Percentiles rank a stretch among this genome's conserved stretches.
Conservation (phyloP, 2,797 vertebrate genomes). For the Sarcoramphus papa region DNA sequence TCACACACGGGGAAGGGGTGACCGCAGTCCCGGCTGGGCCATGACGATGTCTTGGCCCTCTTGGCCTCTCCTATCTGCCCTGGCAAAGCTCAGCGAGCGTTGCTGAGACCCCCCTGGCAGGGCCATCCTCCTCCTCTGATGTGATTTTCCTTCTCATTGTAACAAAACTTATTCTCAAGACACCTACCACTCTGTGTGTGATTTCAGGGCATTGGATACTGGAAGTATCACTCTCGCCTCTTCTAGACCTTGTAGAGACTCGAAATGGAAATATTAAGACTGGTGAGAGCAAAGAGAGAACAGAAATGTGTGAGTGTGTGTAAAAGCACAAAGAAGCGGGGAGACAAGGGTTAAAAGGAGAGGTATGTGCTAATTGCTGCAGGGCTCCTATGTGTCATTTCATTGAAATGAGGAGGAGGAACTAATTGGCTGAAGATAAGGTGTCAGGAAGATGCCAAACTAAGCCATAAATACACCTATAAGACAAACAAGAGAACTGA, state of each 20-base stretch:
- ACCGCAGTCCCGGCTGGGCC: neutral
- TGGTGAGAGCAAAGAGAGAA: neutral
- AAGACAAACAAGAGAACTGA: neutral
- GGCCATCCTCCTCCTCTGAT: neutral
- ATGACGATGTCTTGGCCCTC: neutral
- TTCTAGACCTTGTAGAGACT: neutral
- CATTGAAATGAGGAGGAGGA: conserved; percentile 22
- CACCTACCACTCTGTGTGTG: neutral
- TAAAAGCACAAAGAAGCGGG: neutral
- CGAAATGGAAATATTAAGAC: neutral
- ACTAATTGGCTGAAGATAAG: neutral
- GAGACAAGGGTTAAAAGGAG: neutral
- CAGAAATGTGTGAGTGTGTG: neutral
- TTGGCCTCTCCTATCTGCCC: neutral
- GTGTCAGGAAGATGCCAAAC: neutral
- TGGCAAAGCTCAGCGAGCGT: accelerated
- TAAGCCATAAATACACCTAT: neutral
- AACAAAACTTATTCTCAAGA: neutral
- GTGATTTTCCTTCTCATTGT: neutral
- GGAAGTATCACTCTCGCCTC: neutral
- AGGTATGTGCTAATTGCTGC: neutral
- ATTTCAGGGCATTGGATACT: neutral
- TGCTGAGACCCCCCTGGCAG: neutral
- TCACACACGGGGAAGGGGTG: neutral
- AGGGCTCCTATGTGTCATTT: neutral